These are phyloP conservation scores for Pseudochirops cupreus DNA, from an alignment of 2,797 vertebrate species.

Conservation along the genomic window DNA sequence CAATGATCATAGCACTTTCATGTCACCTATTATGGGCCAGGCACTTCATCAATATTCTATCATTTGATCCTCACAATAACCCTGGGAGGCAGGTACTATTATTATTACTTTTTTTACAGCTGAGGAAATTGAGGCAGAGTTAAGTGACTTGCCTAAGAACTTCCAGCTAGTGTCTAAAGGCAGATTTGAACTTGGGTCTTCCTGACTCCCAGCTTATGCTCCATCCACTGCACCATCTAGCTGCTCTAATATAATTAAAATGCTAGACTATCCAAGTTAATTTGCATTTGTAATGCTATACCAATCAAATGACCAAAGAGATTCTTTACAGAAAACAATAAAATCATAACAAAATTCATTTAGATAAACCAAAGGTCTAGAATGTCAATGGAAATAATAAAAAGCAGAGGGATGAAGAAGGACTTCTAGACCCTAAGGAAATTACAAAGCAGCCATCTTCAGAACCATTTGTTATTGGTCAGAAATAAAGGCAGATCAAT, in stretches of 20 bases:
- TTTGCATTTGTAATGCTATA: background rate
- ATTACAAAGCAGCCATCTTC: background rate
- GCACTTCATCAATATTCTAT: background rate
- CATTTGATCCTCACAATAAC: background rate
- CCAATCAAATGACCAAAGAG: background rate
- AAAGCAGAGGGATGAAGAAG: background rate
- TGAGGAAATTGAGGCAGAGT: background rate
- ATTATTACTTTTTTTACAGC: background rate
- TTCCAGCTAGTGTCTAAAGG: background rate
- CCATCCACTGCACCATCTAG: background rate
- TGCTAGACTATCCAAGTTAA: background rate
- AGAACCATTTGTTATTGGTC: background rate
- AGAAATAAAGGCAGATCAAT: background rate
- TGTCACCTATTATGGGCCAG: background rate
- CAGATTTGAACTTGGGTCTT: background rate
- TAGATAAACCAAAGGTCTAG: background rate
- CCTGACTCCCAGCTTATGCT: background rate
- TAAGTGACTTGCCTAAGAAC: background rate
- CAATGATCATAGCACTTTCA: background rate
- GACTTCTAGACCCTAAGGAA: background rate
- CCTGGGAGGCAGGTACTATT: background rate
- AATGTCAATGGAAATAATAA: background rate
- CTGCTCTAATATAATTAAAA: background rate
- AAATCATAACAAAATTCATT: background rate
- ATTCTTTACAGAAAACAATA: background rate